Percentiles rank a stretch among this genome's conserved stretches.
These are phyloP conservation scores for Matsumyia berberina DNA, from an alignment of 2,888 invertebrate genomes.

Conservation along the genomic window DNA sequence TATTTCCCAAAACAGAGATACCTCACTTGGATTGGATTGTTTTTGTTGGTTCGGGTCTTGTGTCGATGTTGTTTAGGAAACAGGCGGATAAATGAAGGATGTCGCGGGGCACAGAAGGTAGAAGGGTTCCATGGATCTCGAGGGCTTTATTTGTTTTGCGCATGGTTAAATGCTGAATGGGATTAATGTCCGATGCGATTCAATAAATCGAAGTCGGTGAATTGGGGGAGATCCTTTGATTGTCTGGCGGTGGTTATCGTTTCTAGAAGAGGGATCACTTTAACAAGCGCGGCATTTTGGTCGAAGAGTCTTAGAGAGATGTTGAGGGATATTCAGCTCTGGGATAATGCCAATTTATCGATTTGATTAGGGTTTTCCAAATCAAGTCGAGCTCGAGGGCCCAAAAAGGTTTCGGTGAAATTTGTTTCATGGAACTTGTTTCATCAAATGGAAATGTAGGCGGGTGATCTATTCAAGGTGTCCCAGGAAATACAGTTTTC, in stretches of 20 bases:
- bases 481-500: too few species aligned
- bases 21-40: slow-evolving; percentile 46
- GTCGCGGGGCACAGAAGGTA: too few species aligned
- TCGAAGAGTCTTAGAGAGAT: neutral
- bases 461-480: too few species aligned
- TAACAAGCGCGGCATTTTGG: slow-evolving; percentile 37
- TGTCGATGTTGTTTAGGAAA: slow-evolving; percentile 2
- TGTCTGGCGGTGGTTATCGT: slow-evolving; percentile 8
- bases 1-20: slow-evolving; percentile 22
- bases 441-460: neutral
- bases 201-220: slow-evolving; percentile 75
- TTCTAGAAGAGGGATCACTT: slow-evolving; percentile 46
- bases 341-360: slow-evolving; percentile 60
- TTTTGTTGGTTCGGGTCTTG: slow-evolving; percentile 11
- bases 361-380: slow-evolving; percentile 48
- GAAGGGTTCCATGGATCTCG: slow-evolving; percentile 30
- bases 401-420: neutral
- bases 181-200: slow-evolving; percentile 75
- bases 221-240: slow-evolving; percentile 70
- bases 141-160: slow-evolving; percentile 76
- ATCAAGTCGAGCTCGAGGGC: slow-evolving; percentile 18
- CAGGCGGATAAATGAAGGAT: too few species aligned
- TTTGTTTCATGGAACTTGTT: neutral
- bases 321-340: slow-evolving; percentile 7
- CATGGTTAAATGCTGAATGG: slow-evolving; percentile 75